Conservation (phyloP, 2,113 vertebrate genomes). For the Tetrao urogallus region DNA sequence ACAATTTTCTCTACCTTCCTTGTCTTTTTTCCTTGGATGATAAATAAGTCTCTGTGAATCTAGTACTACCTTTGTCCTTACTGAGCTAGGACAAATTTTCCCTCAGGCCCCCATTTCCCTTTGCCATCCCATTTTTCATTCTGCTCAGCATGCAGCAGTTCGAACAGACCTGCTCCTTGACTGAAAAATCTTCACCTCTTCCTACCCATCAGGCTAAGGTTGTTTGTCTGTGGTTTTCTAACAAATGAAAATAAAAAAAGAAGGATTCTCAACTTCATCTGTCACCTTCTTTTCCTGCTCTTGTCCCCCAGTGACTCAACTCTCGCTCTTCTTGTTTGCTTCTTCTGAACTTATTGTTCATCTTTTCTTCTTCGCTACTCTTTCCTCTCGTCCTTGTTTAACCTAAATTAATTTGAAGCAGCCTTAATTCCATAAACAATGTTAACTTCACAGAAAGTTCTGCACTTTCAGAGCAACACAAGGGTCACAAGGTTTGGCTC, state of each 20-base stretch:
- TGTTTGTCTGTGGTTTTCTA: conserved; percentile 22
- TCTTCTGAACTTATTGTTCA: conserved; percentile 48
- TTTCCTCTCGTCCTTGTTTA: conserved; percentile 20
- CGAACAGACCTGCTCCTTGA: conserved; percentile 50
- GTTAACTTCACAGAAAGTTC: neutral
- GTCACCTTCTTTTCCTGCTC: conserved; percentile 24
- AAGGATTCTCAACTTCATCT: conserved; percentile 37
- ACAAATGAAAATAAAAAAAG: neutral
- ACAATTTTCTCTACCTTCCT: conserved; percentile 4
- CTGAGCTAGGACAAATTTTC: conserved; percentile 52
- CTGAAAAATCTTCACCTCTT: conserved; percentile 53
- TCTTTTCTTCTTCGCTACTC: neutral
- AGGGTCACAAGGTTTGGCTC: neutral
- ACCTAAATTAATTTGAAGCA: neutral
- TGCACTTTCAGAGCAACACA: neutral
- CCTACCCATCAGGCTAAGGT: conserved; percentile 32
- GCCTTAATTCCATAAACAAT: neutral
- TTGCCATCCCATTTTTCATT: conserved; percentile 60
- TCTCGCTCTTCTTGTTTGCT: conserved; percentile 12
- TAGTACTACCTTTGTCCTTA: conserved; percentile 11
- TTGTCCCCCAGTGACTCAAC: neutral
- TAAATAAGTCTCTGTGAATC: neutral
- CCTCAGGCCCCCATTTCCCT: conserved; percentile 33
- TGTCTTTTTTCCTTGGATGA: conserved; percentile 11
- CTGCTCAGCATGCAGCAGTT: conserved; percentile 53